Evolutionary conservation across 2,113 vertebrate species (phyloP).

Genomic region (Corydoras sp.): DNA sequence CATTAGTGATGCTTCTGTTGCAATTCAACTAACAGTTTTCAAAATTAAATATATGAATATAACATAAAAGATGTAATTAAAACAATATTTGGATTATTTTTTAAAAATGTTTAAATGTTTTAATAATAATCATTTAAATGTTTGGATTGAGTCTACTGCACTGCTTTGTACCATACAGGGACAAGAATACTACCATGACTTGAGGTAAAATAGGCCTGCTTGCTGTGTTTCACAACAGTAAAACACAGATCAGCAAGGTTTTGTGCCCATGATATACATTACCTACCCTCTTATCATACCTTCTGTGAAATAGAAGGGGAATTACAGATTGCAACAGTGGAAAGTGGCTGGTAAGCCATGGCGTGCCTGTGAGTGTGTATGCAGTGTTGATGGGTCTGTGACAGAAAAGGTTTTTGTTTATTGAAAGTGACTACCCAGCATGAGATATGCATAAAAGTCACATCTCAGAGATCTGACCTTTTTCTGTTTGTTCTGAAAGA

Average conservation of each 20-base stretch:
- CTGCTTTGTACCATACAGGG: neutral
- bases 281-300: conserved; percentile 18
- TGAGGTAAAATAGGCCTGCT: neutral
- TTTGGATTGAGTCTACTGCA: too few species aligned
- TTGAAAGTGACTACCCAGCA: conserved; percentile 72
- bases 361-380: neutral
- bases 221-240: neutral
- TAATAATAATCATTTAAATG: too few species aligned
- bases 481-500: conserved; percentile 61
- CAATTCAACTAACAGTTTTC: too few species aligned
- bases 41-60: neutral
- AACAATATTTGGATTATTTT: too few species aligned
- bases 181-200: neutral
- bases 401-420: conserved; percentile 67
- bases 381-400: conserved; percentile 52
- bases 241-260: neutral
- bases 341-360: conserved; percentile 4
- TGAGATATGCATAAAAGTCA: conserved; percentile 65
- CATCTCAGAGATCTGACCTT: conserved; percentile 72
- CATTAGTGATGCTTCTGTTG: too few species aligned
- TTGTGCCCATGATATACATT: conserved; percentile 7
- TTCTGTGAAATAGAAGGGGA: conserved; percentile 9
- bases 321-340: conserved; percentile 31
- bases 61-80: neutral
- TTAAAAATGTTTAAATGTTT: too few species aligned